Percentiles rank a stretch among this genome's conserved stretches.
Conservation (phyloP, 2,113 vertebrate genomes). For the Anser brachyrhynchus region DNA sequence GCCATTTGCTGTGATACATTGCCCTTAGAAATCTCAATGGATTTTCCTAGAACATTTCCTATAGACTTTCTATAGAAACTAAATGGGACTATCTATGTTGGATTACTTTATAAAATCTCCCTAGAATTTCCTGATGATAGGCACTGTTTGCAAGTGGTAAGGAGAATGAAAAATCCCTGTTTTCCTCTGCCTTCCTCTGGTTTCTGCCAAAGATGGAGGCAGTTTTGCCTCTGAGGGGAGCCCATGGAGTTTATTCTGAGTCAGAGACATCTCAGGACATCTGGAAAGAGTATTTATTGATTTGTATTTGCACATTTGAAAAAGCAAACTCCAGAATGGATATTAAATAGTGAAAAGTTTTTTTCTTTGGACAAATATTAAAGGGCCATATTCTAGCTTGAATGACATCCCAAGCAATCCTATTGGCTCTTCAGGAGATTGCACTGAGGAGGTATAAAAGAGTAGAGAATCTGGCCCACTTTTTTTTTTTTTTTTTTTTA, state of each 20-base stretch:
- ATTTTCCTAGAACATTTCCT: not conserved
- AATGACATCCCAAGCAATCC: not conserved
- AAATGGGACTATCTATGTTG: not conserved
- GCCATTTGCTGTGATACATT: not conserved
- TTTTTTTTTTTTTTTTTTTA: not conserved
- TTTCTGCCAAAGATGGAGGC: not conserved
- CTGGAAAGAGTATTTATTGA: not conserved
- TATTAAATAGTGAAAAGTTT: constrained; percentile 6
- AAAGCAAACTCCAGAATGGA: constrained; percentile 5
- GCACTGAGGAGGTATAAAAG: not conserved
- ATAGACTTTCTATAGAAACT: not conserved
- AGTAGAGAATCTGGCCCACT: not conserved
- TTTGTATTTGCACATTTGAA: constrained; percentile 14
- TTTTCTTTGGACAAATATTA: not conserved
- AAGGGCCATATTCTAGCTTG: not conserved
- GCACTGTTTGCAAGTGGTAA: not conserved
- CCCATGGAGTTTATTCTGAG: not conserved
- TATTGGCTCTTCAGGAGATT: not conserved
- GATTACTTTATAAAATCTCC: not conserved
- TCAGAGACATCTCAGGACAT: not conserved
- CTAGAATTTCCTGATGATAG: not conserved
- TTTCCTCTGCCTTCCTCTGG: not conserved
- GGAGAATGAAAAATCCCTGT: not conserved
- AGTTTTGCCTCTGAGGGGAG: not conserved
- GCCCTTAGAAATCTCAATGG: not conserved